Conservation (phyloP, 2,113 vertebrate genomes). For the Thomomys bottae region DNA sequence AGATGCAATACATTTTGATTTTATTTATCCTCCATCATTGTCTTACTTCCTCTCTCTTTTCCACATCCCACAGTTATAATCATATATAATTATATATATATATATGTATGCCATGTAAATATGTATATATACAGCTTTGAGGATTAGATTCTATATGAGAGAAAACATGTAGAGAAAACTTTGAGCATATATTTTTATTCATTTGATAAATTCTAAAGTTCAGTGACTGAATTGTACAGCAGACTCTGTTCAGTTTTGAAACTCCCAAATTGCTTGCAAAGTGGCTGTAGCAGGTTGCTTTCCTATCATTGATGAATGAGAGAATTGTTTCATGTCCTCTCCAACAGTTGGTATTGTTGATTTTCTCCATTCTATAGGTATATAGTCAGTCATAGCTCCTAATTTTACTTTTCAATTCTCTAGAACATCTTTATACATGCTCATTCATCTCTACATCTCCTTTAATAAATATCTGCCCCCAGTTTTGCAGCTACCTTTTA, state of each 20-base stretch:
- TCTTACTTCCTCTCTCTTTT: no score
- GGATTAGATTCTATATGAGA: no score
- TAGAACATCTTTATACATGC: neutral
- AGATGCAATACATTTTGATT: no score
- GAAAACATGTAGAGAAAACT: no score
- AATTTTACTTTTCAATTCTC: neutral
- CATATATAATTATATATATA: no score
- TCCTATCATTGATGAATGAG: neutral
- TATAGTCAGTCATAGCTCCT: neutral
- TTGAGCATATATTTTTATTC: neutral
- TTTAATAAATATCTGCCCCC: neutral
- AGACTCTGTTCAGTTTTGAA: neutral
- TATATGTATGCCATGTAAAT: no score
- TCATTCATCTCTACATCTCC: neutral
- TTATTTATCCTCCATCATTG: no score
- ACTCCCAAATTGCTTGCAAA: neutral
- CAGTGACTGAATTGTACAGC: neutral
- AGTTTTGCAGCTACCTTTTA: neutral
- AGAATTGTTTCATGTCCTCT: neutral
- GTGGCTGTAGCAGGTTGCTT: neutral
- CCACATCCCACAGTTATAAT: no score
- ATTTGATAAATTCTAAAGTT: neutral
- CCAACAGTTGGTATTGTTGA: neutral
- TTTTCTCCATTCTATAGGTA: neutral
- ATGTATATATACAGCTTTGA: no score